Base-by-base conservation (phyloP, 2,888 invertebrate species). In the Andrena minutula region DNA sequence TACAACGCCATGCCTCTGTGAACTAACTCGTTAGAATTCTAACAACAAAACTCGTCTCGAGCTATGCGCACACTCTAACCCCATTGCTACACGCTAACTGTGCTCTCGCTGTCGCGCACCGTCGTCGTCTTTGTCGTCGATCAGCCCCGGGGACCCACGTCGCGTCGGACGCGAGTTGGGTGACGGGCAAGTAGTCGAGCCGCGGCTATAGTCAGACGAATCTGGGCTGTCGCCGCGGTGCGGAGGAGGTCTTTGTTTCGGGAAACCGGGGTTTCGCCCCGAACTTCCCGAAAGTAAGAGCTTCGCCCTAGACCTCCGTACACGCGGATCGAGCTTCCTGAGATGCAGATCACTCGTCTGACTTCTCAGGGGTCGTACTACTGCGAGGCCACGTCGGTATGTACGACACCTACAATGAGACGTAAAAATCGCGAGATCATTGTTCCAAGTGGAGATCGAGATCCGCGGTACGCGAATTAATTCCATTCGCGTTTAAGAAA, bases 1-100 rank as follows among this genome's bases (percentile, higher is more conserved):
- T 94, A 93, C 93, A 94, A 94, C 87, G 93, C 94, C 93, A 93
- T 94, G 94, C 93, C 93, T 94, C 94, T 94, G 94, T 94, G 94
- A 94, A 94, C 94, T 94, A 93, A 93, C 91, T 90, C 72, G 75
- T 75, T 73, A 60, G 75, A 74, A 73, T 87, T 53, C 65, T 77
- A 77, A 74, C 32, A 68, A 74, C 28, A n/a, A 41, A 58, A 82
- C 65, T 49, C 75, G 76, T 87, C 56, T 84, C 87, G 88, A 91
- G 90, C 89, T 91, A 84, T 89, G 88, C 90, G 92, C 91, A 91
- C 90, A 91, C 86, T 89, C 82, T 90, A 91, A 91, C 89, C 88
- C 51, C 32, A 90, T 89, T 79, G 91, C 92, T 90, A 90, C 84
- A 89, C 82, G 35, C 88, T 91, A 90, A 91, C 83, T 72, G 85